Evolutionary conservation across 37 sponge, comb jelly and placozoan species (phyloP).

Genomic region (Geodia barretti): DNA sequence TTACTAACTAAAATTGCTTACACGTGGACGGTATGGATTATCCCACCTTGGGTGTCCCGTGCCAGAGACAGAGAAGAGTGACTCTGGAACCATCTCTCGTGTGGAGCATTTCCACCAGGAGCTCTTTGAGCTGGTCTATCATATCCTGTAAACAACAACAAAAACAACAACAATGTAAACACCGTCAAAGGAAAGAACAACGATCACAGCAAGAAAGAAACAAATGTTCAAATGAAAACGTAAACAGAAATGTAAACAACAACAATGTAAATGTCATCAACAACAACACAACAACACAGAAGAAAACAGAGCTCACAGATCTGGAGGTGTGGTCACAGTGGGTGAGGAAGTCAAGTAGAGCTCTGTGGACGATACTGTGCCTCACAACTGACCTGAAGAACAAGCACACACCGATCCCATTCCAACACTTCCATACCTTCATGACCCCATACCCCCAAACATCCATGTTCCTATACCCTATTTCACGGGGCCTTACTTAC

Average conservation of each 20-base stretch:
- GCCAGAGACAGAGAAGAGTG: conserved; percentile 86
- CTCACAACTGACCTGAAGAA: conserved; percentile 21
- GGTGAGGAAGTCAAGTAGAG: conserved; percentile 76
- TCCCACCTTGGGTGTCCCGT: conserved; percentile 94
- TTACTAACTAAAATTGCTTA: no score
- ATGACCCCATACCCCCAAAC: neutral
- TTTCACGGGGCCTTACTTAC: neutral
- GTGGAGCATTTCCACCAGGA: conserved; percentile 74
- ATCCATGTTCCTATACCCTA: neutral
- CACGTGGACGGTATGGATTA: no score
- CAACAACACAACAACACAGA: neutral
- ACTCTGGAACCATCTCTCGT: conserved; percentile 86
- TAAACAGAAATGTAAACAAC: neutral
- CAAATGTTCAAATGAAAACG: neutral
- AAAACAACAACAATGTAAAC: neutral
- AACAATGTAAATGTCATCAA: neutral
- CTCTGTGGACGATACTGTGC: conserved; percentile 87
- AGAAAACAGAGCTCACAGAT: conserved; percentile 39
- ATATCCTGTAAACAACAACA: conserved; percentile 61
- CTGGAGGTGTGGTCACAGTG: conserved; percentile 48
- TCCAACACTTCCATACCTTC: neutral
- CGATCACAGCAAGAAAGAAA: neutral
- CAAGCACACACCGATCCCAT: neutral
- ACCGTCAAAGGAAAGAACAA: no score
- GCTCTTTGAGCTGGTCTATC: conserved; percentile 78